These are phyloP conservation scores for Bugulina stolonifera DNA, from an alignment of 2,888 invertebrate species.

Conservation along the genomic window DNA sequence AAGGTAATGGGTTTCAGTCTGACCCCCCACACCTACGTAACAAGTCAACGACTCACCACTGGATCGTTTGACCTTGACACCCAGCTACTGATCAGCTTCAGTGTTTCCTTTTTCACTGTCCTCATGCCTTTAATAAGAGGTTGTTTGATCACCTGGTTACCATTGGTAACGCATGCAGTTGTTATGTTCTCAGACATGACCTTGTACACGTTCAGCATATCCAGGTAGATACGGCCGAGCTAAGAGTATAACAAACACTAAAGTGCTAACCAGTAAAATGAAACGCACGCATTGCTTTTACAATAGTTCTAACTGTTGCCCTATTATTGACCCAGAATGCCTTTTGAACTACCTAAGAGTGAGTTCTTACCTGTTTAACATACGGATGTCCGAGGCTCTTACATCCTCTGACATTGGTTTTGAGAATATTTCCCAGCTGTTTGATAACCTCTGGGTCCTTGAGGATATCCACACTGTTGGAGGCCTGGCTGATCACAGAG, in stretches of 20 bases:
- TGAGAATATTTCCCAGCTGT: constrained; percentile 93
- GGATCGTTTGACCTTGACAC: constrained; percentile 84
- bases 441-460: constrained; percentile 94
- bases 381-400: constrained; percentile 94
- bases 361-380: constrained; percentile 68
- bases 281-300: too few relatives aligned
- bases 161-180: constrained; percentile 77
- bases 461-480: constrained; percentile 88
- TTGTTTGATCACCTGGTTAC: constrained; percentile 93
- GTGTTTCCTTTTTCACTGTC: constrained; percentile 95
- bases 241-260: too few relatives aligned
- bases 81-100: constrained; percentile 95
- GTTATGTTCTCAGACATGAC: constrained; percentile 61
- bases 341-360: too few relatives aligned
- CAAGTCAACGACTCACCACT: constrained; percentile 28
- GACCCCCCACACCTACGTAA: not conserved
- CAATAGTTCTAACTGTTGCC: too few relatives aligned
- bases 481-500: constrained; percentile 92
- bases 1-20: too few relatives aligned
- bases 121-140: constrained; percentile 96
- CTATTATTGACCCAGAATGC: too few relatives aligned
- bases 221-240: constrained; percentile 91
- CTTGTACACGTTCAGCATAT: constrained; percentile 99
- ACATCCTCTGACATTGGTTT: constrained; percentile 98
- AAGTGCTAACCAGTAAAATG: too few relatives aligned